phyloP scores from a whole-genome alignment of 2,888 invertebrate species.

The Dilophus febrilis region DNA sequence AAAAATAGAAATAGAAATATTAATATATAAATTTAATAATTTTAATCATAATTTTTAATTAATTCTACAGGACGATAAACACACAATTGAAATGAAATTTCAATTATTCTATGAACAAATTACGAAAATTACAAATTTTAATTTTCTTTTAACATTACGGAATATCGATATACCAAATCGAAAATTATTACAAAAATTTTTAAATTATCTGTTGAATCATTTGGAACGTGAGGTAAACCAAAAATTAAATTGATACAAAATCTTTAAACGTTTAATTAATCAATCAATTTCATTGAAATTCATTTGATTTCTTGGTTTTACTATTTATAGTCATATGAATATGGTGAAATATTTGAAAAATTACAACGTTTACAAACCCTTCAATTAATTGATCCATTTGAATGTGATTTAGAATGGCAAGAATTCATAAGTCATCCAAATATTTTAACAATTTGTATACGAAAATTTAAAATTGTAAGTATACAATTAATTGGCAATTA shows the following conservation, averaged over 20 bases:
- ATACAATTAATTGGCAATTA: no score
- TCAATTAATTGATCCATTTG: slow-evolving; percentile 27
- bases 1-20: no score
- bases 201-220: slow-evolving; percentile 21
- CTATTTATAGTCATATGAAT: slow-evolving; percentile 10
- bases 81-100: slow-evolving; percentile 17
- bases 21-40: no score
- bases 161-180: slow-evolving; percentile 22
- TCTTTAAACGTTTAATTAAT: no score
- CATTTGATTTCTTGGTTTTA: background rate
- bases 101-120: slow-evolving; percentile 17
- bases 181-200: slow-evolving; percentile 18
- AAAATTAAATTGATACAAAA: background rate
- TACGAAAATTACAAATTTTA: slow-evolving; percentile 19
- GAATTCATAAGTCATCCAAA: slow-evolving; percentile 26
- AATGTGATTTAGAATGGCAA: slow-evolving; percentile 26
- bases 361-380: slow-evolving; percentile 25
- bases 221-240: slow-evolving; percentile 15
- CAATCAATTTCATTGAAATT: no score
- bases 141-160: slow-evolving; percentile 22
- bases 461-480: no score
- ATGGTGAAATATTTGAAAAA: slow-evolving; percentile 25
- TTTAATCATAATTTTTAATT: background rate
- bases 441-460: slow-evolving; percentile 12
- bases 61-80: slow-evolving; percentile 11